Evolutionary conservation across 2,888 invertebrate species (phyloP).

Genomic region (Brachyptera risi): DNA sequence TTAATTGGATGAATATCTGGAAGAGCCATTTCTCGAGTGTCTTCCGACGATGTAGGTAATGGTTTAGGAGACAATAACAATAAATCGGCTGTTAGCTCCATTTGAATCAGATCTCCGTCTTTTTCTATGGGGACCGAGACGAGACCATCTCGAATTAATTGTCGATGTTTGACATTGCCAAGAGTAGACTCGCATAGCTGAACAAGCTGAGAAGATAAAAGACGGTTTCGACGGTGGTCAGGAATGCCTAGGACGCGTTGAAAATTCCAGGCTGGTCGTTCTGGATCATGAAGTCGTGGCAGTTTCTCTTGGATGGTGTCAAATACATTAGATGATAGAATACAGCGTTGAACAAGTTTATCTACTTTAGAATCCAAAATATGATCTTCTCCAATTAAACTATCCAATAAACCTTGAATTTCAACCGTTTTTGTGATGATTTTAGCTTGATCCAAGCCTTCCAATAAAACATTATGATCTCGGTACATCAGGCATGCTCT

Average conservation of each 20-base stretch:
- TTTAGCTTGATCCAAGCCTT: conserved; percentile 74
- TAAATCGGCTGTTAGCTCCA: conserved; percentile 61
- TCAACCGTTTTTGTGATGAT: conserved; percentile 74
- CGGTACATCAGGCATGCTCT: conserved; percentile 56
- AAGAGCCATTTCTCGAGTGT: conserved; percentile 52
- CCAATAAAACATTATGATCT: conserved; percentile 61
- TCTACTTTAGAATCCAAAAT: conserved; percentile 49
- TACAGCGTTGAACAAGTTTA: conserved; percentile 58
- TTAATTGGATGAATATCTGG: conserved; percentile 73
- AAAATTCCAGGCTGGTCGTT: conserved; percentile 66
- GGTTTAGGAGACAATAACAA: conserved; percentile 61
- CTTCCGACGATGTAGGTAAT: conserved; percentile 52
- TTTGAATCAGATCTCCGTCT: conserved; percentile 44
- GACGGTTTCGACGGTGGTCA: conserved; percentile 47
- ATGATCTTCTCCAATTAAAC: conserved; percentile 42
- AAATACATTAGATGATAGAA: conserved; percentile 62
- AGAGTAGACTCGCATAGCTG: conserved; percentile 63
- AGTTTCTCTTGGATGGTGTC: conserved; percentile 77
- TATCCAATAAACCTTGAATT: conserved; percentile 59
- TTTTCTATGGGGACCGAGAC: conserved; percentile 29
- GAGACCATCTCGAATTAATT: conserved; percentile 19
- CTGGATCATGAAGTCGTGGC: conserved; percentile 65
- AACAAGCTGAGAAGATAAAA: conserved; percentile 53
- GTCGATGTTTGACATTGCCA: conserved; percentile 40
- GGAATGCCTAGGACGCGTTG: conserved; percentile 73